Percentiles rank a stretch among this genome's conserved stretches.
These are phyloP conservation scores for Harlomillsia oculata DNA, from an alignment of 1,140 invertebrate genomes.

Conservation along the genomic window DNA sequence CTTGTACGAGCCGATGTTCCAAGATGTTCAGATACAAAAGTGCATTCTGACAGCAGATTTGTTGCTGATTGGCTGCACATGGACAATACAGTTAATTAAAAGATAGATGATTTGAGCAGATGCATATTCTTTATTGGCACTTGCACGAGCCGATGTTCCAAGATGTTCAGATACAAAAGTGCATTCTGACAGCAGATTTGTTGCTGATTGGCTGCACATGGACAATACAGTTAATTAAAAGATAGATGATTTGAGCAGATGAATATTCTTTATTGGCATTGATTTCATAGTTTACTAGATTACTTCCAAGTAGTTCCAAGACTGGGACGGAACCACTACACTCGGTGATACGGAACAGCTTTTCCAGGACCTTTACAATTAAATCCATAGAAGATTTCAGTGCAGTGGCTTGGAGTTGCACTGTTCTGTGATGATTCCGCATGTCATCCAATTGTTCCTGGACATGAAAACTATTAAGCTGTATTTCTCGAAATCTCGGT, in stretches of 20 bases:
- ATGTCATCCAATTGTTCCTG: conserved; percentile 23
- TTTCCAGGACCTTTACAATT: conserved; percentile 25
- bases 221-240: background rate
- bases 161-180: conserved; percentile 29
- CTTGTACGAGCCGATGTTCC: conserved; percentile 24
- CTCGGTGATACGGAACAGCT: conserved; percentile 29
- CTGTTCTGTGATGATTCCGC: conserved; percentile 8
- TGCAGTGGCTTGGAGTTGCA: conserved; percentile 5
- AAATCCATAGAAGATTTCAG: conserved; percentile 20
- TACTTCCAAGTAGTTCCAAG: conserved; percentile 25
- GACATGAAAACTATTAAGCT: background rate
- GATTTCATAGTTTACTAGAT: background rate
- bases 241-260: background rate
- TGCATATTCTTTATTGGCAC: background rate
- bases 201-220: conserved; percentile 18
- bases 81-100: background rate
- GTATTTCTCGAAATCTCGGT: background rate
- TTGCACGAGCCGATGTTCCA: conserved; percentile 27
- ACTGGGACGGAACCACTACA: conserved; percentile 18
- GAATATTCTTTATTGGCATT: background rate
- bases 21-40: conserved; percentile 31
- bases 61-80: conserved; percentile 20
- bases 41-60: conserved; percentile 23
- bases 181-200: conserved; percentile 24
- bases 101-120: background rate